A percentile compares a stretch with the other conserved stretches of the same genome.
Conservation (phyloP, 2,113 vertebrate genomes). For the Phaethornis superciliosus region DNA sequence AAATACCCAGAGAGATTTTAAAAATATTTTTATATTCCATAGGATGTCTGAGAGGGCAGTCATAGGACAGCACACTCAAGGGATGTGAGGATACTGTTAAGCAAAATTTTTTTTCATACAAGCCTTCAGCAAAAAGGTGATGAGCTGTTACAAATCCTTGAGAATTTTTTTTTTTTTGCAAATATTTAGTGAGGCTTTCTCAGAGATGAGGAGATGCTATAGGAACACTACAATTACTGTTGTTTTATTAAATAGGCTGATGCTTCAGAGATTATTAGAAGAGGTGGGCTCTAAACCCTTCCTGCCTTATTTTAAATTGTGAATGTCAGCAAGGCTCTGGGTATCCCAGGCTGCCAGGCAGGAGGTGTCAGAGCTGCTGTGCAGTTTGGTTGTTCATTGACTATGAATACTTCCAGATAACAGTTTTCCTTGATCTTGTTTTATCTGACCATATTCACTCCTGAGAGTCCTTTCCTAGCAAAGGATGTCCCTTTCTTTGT, state of each 20-base stretch:
- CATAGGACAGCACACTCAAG: fast-evolving
- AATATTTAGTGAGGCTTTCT: not conserved
- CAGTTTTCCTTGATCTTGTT: not conserved
- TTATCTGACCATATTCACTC: not conserved
- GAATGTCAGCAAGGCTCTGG: not conserved
- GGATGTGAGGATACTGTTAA: not conserved
- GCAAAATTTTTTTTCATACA: not conserved
- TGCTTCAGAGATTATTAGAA: not conserved
- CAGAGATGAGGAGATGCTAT: not conserved
- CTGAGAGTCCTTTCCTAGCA: not conserved
- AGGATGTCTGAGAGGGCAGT: not conserved
- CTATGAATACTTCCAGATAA: not conserved
- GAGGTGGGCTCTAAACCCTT: not conserved
- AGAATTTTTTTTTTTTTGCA: not conserved
- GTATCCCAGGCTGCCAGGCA: not conserved
- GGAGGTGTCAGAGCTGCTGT: fast-evolving
- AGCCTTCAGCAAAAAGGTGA: not conserved
- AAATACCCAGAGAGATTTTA: not conserved
- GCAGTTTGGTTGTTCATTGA: not conserved
- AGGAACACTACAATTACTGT: not conserved
- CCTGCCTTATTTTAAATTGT: not conserved
- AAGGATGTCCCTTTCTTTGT: not conserved
- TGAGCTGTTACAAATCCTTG: not conserved
- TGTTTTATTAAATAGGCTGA: not conserved
- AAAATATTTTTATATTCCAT: not conserved